Evolutionary conservation across 2,113 vertebrate genomes (phyloP), one percentile per base, ranked within the genome.

Genomic region (Mirza zaza): DNA sequence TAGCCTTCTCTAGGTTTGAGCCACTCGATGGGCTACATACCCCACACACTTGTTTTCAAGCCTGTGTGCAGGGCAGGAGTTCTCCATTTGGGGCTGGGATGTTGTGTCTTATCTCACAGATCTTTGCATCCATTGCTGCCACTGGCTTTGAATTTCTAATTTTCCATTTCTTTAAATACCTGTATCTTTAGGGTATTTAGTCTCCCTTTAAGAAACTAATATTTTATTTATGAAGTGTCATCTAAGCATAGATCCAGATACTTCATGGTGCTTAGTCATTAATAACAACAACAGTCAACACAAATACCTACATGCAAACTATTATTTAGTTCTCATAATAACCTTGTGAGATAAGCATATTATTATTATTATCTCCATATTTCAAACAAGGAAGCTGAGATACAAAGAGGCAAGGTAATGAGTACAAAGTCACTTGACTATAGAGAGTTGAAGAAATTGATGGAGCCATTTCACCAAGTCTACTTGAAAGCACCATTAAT

Each of bases 161-260:
- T 80, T 84, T 87, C 48, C 18, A 88, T 63, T n/a, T 89, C 65
- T 96, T 95, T 36, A 93, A 95, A 93, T 57, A 67, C 11, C 25
- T 76, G 6, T 91, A 68, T 42, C 65, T 92, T 52, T 71, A 75
- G 88, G 32, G 45, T 45, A 45, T 45, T 45, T 45, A 45, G 45
- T 45, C 45, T 45, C 6, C 12, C 34, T 45, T 89, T n/a, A 93
- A 79, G 48, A 83, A 57, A 21, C 3, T 39, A 82, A 65, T 59
- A 20, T 59, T 70, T 92, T 87, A 95, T 84, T 94, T 96, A 73
- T 55, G n/a, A 87, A 95, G 12, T 65, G 84, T 95, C 39, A 83
- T 83, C 8, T 77, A 86, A 77, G 17, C 70, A 70, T 42, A 82
- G 67, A 86, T 67, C 1, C n/a, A 94, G 50, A 42, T 73, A 52